Base-by-base conservation (phyloP, 2,113 vertebrate genomes). In the Corynorhinus townsendii region DNA sequence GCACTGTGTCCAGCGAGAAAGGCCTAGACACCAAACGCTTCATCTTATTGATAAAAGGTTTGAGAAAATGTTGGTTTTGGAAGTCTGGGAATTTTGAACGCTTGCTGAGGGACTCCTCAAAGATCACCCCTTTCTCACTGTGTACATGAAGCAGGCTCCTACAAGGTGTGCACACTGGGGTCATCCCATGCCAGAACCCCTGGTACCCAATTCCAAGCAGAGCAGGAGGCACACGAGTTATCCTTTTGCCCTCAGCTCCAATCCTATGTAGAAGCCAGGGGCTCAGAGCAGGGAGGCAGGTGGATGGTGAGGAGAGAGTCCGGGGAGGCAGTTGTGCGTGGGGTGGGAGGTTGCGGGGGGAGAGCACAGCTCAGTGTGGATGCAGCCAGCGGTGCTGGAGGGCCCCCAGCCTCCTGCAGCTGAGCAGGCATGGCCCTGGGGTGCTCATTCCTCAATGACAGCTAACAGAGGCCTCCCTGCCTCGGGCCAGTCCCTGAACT, bases 21-120 rank as follows among this genome's bases (percentile, higher is more conserved):
- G 40, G 24, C 11, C 30, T 0, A 3, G 86, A 95, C 20, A 86
- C 0, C 0, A 98, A 96, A 92, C 87, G 9, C 73, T 97, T 98
- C 92, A 93, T 96, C 87, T 64, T 99, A 77, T 86, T 96, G 89
- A 97, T 93, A 95, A 98, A 98, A 59, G 80, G 96, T 97, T 72
- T 35, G 49, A 62, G 68, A 40, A 80, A 10, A 3, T 64, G 38
- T 19, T 87, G 33, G 4, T 71, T 90, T 75, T 82, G 16, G 20
- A 43, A 64, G 0, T 0, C 62, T 77, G 38, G 68, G 30, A 72
- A 47, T 26, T 12, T 84, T 12, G 79, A 28, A 11, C 8, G 3
- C 12, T 12, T 12, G 11, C n/a, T 40, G 76, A 45, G 56, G 47
- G 20, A 20, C 1, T 1, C 22, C 7, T 56, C 20, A 1, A 43